These are phyloP conservation scores for Micromesistius poutassou DNA, from an alignment of 2,797 vertebrate genomes.

Conservation along the genomic window DNA sequence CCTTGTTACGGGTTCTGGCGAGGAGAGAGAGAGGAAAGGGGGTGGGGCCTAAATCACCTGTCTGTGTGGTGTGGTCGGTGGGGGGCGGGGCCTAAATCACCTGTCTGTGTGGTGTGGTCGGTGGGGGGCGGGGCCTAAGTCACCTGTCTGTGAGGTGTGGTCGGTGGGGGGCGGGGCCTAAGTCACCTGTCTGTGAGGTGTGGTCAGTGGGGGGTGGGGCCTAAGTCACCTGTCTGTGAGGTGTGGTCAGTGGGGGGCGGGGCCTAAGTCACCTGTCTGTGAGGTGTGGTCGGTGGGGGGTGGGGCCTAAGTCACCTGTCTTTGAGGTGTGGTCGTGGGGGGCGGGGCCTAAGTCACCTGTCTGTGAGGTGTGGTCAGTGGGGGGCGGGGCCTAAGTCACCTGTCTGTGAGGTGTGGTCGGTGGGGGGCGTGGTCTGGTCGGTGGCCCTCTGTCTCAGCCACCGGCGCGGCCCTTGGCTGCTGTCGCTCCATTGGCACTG, in stretches of 20 bases:
- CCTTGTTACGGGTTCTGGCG: no score
- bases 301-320: not conserved
- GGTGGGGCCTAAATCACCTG: no score
- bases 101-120: slow-evolving; percentile 34
- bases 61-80: no score
- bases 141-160: no score
- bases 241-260: not conserved
- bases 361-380: slow-evolving; percentile 64
- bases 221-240: not conserved
- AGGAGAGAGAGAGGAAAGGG: not conserved
- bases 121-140: slow-evolving; percentile 25
- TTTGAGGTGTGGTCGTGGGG: not conserved
- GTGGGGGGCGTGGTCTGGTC: slow-evolving; percentile 53
- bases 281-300: not conserved
- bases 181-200: not conserved
- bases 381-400: slow-evolving; percentile 58
- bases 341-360: slow-evolving; percentile 67
- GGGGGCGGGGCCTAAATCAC: no score
- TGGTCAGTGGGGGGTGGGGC: not conserved
- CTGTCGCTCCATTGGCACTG: slow-evolving; percentile 67
- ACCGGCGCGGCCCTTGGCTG: slow-evolving; percentile 55
- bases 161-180: not conserved
- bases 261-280: no score
- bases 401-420: slow-evolving; percentile 68
- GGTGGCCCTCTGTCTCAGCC: slow-evolving; percentile 66